Conservation (phyloP, 2,113 vertebrate genomes). For the Baryphthengus martii region DNA sequence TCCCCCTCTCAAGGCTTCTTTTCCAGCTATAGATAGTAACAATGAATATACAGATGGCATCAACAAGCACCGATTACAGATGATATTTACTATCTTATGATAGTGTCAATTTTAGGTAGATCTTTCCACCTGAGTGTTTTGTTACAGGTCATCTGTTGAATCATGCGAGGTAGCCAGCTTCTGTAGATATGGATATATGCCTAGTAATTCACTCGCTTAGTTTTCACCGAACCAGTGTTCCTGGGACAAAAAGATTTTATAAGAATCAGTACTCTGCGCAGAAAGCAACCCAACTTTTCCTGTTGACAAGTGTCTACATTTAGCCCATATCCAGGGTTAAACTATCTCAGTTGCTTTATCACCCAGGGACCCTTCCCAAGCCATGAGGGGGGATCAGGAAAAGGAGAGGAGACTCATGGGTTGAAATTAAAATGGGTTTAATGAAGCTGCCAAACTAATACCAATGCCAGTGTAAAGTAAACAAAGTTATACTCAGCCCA, state of each 20-base stretch:
- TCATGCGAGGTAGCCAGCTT: neutral
- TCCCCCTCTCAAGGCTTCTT: neutral
- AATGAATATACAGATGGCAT: neutral
- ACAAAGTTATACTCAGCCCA: too few relatives aligned
- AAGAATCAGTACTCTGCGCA: neutral
- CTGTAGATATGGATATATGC: neutral
- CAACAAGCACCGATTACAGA: neutral
- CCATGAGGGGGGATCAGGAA: too few relatives aligned
- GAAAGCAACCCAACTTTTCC: conserved; percentile 1
- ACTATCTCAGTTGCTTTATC: too few relatives aligned
- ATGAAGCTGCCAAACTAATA: too few relatives aligned
- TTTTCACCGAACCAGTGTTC: conserved; percentile 14
- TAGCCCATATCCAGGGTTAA: too few relatives aligned
- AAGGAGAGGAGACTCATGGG: too few relatives aligned
- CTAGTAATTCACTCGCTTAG: neutral
- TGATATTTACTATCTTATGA: neutral
- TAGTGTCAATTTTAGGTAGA: conserved; percentile 42
- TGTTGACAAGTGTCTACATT: neutral
- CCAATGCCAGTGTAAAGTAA: too few relatives aligned
- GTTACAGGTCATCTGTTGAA: conserved; percentile 34
- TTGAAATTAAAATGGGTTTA: too few relatives aligned
- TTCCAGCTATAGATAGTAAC: neutral
- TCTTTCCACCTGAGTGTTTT: conserved; percentile 29
- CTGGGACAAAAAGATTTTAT: neutral
- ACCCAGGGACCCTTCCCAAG: too few relatives aligned